Evolutionary conservation across 2,888 invertebrate species (phyloP), one percentile per base, ranked within the genome.

Genomic region (Rhagophthalmus giganteus): DNA sequence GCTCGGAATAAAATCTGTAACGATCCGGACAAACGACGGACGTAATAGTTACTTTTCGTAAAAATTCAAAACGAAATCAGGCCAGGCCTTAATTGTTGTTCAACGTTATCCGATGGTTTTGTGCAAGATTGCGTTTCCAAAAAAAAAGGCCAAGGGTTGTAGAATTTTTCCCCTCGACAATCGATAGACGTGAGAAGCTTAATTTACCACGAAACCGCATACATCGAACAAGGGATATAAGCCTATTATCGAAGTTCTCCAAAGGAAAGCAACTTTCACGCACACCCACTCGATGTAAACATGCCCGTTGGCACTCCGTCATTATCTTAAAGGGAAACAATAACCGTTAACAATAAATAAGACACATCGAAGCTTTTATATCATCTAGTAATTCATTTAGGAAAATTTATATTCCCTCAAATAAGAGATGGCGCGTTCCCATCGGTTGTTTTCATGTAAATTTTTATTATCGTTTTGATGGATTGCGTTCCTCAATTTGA

Each of bases 401-500:
- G 48, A 33, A 35, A 48, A 48, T 48, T 48, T 48, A 48, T 41
- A 41, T 47, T 47, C 48, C 40, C 47, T 13, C 16, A 39, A 39
- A 39, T 38, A 39, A 47, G 33, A 31, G 47, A 38, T 39, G 39
- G 38, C 31, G 45, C 38, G 30, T 26, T 47, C 39, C 37, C 35
- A 30, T 30, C 45, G 27, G 34, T 48, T 41, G 48, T 48, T 48
- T 48, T 41, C 48, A 48, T 48, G 48, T 48, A 48, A 48, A 48
- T 48, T 48, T 48, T 48, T 48, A 41, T 48, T 48, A 41, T 34
- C 34, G 30, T 25, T 33, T 32, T 48, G 48, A 48, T 48, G 48
- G 32, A 48, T 48, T 40, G 41, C 34, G 34, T 24, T 33, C 35
- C 41, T 40, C 40, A 35, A 41, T 48, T 48, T 48, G 47, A 47